Conservation (phyloP, 2,113 vertebrate genomes). For the Calypte anna region DNA sequence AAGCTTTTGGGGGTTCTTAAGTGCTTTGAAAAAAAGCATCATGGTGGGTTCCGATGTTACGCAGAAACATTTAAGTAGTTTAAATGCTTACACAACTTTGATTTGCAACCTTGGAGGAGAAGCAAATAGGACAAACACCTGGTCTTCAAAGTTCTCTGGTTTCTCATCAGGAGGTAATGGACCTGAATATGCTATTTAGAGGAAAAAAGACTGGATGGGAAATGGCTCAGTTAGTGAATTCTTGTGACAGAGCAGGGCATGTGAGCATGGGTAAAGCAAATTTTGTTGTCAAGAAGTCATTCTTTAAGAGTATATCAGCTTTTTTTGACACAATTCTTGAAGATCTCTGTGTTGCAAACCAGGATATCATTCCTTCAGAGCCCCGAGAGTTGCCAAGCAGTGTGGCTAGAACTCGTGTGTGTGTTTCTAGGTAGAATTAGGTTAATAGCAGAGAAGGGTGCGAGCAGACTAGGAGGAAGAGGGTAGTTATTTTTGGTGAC, state of each 20-base stretch:
- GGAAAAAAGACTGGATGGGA: fast-evolving
- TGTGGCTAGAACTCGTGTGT: background rate
- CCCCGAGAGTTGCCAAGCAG: background rate
- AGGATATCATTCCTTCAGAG: background rate
- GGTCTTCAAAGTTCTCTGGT: background rate
- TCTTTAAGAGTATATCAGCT: background rate
- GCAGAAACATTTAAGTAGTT: background rate
- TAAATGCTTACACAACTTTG: background rate
- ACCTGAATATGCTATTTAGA: background rate
- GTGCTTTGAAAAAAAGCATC: background rate
- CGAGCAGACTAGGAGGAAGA: background rate
- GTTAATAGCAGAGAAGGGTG: background rate
- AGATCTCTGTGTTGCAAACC: background rate
- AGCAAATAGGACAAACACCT: background rate
- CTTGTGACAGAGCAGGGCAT: background rate
- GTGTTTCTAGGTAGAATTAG: background rate
- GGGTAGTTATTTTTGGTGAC: background rate
- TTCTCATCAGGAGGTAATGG: background rate
- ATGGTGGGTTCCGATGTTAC: background rate
- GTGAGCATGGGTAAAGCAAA: background rate
- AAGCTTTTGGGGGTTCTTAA: background rate
- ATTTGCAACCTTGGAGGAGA: background rate
- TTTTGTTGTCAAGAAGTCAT: background rate
- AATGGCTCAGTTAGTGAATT: background rate
- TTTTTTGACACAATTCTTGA: background rate